Base-by-base conservation (phyloP, 2,113 vertebrate genomes). In the Pelmatolapia mariae region DNA sequence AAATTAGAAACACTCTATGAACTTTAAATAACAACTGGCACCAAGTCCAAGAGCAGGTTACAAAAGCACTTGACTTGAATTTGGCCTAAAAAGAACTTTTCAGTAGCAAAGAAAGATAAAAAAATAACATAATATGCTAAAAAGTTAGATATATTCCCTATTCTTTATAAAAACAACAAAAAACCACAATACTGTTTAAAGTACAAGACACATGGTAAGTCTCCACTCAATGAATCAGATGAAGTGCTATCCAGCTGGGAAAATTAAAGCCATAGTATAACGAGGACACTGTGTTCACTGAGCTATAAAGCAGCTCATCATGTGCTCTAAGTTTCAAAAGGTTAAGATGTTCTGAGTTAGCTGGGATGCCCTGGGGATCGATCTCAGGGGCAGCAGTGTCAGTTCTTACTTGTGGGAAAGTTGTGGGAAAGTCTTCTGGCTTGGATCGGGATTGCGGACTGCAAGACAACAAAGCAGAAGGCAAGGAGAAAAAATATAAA, bases 341-440 rank as follows among this genome's bases (percentile, higher is more conserved):
- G 82, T 90, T 86, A 93, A 88, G 86, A 91, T 90, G 88, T 82
- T 78, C 73, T 90, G 78, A 87, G 68, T 83, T 47, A 68, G 33
- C 31, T 5, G 7, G 4, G 33, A 56, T 18, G 47, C 81, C 16
- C 84, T 6, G 19, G 57, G 82, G 84, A 89, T 52, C 1, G 3
- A 1, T 56, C 79, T 81, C 80, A 7, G 31, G 57, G 61, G 54
- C 81, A 68, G 47, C 38, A 84, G 71, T 16, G 52, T 38, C 6
- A 22, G 52, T 56, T 87, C 96, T 96, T 96, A 97, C 96, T 96
- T 88, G 92, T 87, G 86, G 95, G 93, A 89, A 94, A 81, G 86
- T 94, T 93, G 24, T 95, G 85, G 80, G 94, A 93, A 15, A 93
- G 85, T 80, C 91, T 90, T 86, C 93, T 92, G 15, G 89, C 81